Conservation (phyloP, 2,888 invertebrate genomes). For the Amiota mariae region DNA sequence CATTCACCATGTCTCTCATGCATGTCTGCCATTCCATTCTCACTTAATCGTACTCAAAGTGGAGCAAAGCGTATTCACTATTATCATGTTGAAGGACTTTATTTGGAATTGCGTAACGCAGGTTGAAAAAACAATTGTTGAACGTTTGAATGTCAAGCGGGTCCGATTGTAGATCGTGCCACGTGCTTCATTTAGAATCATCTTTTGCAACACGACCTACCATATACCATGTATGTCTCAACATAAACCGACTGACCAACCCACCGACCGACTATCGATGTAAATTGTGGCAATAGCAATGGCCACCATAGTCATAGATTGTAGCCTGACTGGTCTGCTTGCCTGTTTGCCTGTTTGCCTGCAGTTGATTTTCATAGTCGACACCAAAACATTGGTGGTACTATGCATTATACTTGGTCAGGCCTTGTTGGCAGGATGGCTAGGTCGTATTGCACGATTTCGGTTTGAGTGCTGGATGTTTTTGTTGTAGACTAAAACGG, state of each 20-base stretch:
- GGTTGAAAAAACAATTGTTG: no score
- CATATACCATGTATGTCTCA: no score
- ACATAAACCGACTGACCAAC: no score
- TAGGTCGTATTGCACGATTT: no score
- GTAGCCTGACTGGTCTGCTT: background rate
- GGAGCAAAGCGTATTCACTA: background rate
- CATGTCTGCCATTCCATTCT: no score
- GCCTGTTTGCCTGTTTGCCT: background rate
- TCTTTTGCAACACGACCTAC: no score
- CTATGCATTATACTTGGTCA: background rate
- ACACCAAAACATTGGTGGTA: no score
- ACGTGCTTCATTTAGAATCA: no score
- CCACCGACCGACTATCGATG: no score
- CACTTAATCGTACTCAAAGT: no score
- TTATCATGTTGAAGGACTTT: conserved; percentile 10
- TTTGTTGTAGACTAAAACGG: background rate
- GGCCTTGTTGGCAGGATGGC: conserved; percentile 4
- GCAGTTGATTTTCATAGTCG: no score
- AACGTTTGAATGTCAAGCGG: background rate
- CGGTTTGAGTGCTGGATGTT: background rate
- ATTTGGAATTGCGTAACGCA: background rate
- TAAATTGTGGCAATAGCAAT: background rate
- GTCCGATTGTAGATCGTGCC: background rate
- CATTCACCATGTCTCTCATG: no score
- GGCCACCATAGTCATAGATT: background rate